Percentiles rank a stretch among this genome's conserved stretches.
phyloP scores from a whole-genome alignment of 2,888 invertebrate species.

The Beris morrisii region DNA sequence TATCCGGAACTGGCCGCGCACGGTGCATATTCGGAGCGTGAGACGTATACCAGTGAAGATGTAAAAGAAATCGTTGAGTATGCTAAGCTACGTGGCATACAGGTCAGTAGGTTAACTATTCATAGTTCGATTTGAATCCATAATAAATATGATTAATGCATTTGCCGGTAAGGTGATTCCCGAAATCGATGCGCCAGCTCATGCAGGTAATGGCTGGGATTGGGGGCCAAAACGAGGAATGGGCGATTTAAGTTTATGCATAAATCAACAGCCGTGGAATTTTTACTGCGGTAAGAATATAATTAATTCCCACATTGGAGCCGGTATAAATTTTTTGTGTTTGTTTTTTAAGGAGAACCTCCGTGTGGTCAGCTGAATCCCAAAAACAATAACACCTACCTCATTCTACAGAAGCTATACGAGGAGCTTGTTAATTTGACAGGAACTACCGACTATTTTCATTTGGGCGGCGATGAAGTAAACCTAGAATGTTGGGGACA shows the following conservation, averaged over 20 bases:
- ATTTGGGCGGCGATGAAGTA: conserved; percentile 71
- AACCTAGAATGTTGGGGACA: conserved; percentile 79
- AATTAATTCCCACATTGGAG: background rate
- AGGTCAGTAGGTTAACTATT: conserved; percentile 64
- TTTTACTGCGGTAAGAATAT: conserved; percentile 65
- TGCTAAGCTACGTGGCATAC: conserved; percentile 78
- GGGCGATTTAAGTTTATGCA: conserved; percentile 77
- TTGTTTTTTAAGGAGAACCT: conserved; percentile 61
- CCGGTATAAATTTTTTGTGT: background rate
- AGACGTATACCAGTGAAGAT: conserved; percentile 72
- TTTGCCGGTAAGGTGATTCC: conserved; percentile 68
- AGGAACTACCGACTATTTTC: conserved; percentile 76
- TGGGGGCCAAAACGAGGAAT: conserved; percentile 77
- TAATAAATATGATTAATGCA: background rate
- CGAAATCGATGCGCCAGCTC: conserved; percentile 90
- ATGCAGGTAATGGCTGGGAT: conserved; percentile 84
- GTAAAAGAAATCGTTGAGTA: conserved; percentile 73
- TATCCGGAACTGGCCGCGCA: conserved; percentile 78
- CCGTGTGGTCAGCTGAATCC: conserved; percentile 87
- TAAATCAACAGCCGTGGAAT: conserved; percentile 80
- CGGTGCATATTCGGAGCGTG: conserved; percentile 83
- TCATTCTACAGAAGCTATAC: conserved; percentile 73
- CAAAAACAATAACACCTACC: conserved; percentile 75
- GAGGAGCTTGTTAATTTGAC: conserved; percentile 73
- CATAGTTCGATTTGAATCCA: background rate